Base-by-base conservation (phyloP, 2,888 invertebrate species). In the Patella pellucida region DNA sequence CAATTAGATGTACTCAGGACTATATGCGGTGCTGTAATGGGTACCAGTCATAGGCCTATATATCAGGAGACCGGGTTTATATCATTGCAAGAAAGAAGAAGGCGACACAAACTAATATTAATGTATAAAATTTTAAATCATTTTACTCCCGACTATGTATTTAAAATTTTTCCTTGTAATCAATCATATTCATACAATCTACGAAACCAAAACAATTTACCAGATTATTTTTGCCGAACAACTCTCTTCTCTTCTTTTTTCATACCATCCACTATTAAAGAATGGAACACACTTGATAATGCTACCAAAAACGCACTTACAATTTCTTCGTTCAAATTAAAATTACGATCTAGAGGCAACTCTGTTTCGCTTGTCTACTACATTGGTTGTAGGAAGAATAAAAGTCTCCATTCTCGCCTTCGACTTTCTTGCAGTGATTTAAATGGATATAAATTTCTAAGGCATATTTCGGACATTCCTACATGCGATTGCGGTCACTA, bases 1-100 rank as follows among this genome's bases (percentile, higher is more conserved):
- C 56, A 56, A 56, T 56, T 56, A 56, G 4, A 62, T 19, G 62
- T 23, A 62, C 62, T 62, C 62, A 62, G 62, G 23, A 62, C 62
- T 62, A 62, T 62, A 62, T 19, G n/a, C 23, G 62, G 62, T 19
- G 62, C 62, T 23, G 62, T 62, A 62, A 62, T 14, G 62, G 19
- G 62, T 12, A 62, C 62, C 23, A 9, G 62, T 23, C 62, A 23
- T 62, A 23, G 16, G 11, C 19, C 23, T 11, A 23, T 62, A 15
- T 62, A 62, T 23, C 19, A 62, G 62, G 62, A 62, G 14, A 62
- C 62, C 23, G 62, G 62, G 12, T 62, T 62, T 15, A 62, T 62
- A 19, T 23, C 62, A 19, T 11, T 62, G 23, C 23, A n/a, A 23
- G 62, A 62, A 23, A 11, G 62, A 62, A 11, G 62, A 56, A 56